Conservation (phyloP, 2,888 invertebrate species). For the Buathra laborator region DNA sequence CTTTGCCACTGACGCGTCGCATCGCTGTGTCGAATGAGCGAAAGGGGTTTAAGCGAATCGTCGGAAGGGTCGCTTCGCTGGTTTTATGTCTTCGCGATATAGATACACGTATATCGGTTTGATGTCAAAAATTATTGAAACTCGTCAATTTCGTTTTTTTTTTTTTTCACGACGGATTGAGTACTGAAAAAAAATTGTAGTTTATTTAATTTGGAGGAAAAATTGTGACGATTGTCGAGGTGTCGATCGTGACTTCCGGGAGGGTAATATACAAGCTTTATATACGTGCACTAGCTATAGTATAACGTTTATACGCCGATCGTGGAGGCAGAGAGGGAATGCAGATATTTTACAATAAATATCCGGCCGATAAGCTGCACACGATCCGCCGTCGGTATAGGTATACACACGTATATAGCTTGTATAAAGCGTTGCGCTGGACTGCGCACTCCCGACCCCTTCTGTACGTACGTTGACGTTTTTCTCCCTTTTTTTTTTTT, state of each 20-base stretch:
- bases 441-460: constrained; percentile 71
- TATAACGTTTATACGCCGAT: constrained; percentile 49
- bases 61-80: constrained; percentile 5
- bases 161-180: background rate
- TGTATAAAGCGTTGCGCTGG: constrained; percentile 48
- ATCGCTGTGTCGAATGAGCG: constrained; percentile 53
- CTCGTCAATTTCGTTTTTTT: background rate
- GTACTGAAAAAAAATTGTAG: constrained; percentile 18
- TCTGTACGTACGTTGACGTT: constrained; percentile 26
- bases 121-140: background rate
- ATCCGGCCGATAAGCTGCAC: constrained; percentile 81
- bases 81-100: background rate
- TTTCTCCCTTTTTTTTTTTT: constrained; percentile 2
- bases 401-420: constrained; percentile 3
- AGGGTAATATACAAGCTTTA: background rate
- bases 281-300: constrained; percentile 13
- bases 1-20: constrained; percentile 79
- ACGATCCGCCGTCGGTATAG: constrained; percentile 72
- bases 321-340: constrained; percentile 70
- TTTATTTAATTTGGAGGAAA: constrained; percentile 74
- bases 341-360: constrained; percentile 82
- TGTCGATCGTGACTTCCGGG: constrained; percentile 42
- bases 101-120: background rate
- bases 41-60: constrained; percentile 57
- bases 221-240: constrained; percentile 64